Conservation (phyloP, 2,113 vertebrate species). For the Sapayoa aenigma region DNA sequence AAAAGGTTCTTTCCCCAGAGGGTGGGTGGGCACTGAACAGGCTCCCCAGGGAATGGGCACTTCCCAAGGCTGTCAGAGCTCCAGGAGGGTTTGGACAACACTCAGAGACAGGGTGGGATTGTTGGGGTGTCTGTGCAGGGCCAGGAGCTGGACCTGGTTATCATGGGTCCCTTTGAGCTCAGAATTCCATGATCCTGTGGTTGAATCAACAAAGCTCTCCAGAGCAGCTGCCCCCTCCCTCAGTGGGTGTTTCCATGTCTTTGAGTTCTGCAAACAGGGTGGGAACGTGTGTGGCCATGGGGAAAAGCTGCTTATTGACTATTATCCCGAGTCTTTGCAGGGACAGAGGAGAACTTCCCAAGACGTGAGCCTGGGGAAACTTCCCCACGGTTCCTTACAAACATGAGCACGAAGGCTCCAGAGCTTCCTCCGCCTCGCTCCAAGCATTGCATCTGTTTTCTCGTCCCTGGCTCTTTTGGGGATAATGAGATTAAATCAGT, state of each 20-base stretch:
- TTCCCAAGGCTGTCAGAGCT: rapidly evolving
- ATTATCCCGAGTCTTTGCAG: not conserved
- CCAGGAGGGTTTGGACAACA: rapidly evolving
- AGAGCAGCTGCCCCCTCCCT: not conserved
- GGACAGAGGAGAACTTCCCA: not conserved
- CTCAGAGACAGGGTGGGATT: not conserved
- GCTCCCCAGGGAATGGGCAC: not conserved
- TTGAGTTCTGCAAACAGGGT: not conserved
- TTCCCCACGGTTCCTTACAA: not conserved
- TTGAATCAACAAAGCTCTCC: not conserved
- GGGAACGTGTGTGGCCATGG: rapidly evolving
- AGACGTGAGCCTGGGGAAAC: not conserved
- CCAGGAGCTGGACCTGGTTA: not conserved
- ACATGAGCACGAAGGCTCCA: rapidly evolving
- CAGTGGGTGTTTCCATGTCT: rapidly evolving
- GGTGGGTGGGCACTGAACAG: not conserved
- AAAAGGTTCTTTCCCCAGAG: not conserved
- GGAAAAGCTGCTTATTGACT: not conserved
- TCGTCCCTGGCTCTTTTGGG: not conserved
- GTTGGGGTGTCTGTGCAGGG: not conserved
- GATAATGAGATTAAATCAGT: slow-evolving; percentile 7
- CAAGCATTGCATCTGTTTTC: not conserved
- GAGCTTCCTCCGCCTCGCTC: not conserved
- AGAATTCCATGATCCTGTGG: not conserved
- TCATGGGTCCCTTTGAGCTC: not conserved